Conservation (phyloP, 2,113 vertebrate species). For the Pomatostomus ruficeps region DNA sequence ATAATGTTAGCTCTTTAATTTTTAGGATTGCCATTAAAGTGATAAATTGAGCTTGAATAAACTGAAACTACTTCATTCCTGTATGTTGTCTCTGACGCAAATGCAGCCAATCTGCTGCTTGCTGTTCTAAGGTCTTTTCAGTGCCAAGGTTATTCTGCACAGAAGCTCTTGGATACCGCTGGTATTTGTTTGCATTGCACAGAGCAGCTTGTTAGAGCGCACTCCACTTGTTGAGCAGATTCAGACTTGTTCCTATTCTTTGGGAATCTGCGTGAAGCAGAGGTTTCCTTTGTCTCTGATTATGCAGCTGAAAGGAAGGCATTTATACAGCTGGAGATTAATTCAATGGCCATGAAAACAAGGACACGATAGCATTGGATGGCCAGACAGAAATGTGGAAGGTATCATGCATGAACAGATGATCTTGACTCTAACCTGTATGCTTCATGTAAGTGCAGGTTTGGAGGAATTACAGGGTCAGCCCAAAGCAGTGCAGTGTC, state of each 20-base stretch:
- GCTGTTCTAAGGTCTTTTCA: neutral
- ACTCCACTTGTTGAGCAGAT: neutral
- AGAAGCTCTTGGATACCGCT: neutral
- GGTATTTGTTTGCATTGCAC: constrained; percentile 32
- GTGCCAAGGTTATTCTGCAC: constrained; percentile 40
- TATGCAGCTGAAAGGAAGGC: neutral
- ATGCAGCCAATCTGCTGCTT: neutral
- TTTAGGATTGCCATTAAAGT: neutral
- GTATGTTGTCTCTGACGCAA: neutral
- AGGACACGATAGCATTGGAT: neutral
- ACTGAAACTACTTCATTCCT: neutral
- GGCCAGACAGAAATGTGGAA: neutral
- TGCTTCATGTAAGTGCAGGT: neutral
- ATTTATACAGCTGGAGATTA: neutral
- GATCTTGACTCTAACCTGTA: neutral
- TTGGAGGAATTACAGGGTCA: neutral
- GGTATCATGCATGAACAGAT: neutral
- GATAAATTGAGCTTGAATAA: constrained; percentile 14
- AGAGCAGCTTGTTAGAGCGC: neutral
- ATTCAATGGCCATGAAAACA: neutral
- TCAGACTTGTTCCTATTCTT: constrained; percentile 4
- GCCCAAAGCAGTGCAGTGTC: neutral
- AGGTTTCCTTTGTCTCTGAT: constrained; percentile 4
- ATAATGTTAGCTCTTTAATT: neutral
- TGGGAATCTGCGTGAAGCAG: neutral